Evolutionary conservation across 2,888 invertebrate genomes (phyloP).

Genomic region (Phorcus lineatus): DNA sequence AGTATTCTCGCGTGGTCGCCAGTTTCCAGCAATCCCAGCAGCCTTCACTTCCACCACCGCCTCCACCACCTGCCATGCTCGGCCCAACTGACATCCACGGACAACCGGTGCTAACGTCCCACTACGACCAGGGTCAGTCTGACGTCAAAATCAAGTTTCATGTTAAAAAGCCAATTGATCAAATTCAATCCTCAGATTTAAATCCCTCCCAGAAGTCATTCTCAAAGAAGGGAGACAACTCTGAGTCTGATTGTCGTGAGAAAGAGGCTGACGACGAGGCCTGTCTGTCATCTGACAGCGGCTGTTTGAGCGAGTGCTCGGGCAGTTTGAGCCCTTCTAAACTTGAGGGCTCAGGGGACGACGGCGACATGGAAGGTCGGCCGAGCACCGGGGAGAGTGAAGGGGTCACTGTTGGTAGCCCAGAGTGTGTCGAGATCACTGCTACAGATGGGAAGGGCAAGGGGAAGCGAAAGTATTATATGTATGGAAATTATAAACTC

Average conservation of each 20-base stretch:
- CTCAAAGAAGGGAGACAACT: constrained; percentile 13
- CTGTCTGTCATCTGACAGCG: constrained; percentile 34
- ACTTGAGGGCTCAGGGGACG: neutral
- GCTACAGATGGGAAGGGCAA: constrained; percentile 32
- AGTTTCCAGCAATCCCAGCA: constrained; percentile 32
- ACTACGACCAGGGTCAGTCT: constrained; percentile 36
- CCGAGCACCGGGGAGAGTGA: constrained; percentile 12
- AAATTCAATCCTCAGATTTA: neutral
- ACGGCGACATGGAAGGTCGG: constrained; percentile 20
- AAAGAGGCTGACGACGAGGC: constrained; percentile 29
- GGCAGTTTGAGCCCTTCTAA: constrained; percentile 28
- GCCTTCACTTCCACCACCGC: constrained; percentile 20
- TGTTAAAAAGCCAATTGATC: neutral
- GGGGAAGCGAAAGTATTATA: constrained; percentile 65
- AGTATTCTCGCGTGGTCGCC: constrained; percentile 33
- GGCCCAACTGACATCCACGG: constrained; percentile 1
- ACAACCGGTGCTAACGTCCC: constrained; percentile 21
- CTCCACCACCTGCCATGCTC: constrained; percentile 28
- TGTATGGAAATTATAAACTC: constrained; percentile 68
- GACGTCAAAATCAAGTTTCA: constrained; percentile 3
- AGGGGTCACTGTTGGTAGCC: neutral
- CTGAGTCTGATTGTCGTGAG: neutral
- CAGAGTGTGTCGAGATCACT: constrained; percentile 12
- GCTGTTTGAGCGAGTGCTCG: constrained; percentile 40
- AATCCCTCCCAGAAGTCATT: neutral